Conservation (phyloP, 1,140 invertebrate species). For the Zaprionus lachaisei region DNA sequence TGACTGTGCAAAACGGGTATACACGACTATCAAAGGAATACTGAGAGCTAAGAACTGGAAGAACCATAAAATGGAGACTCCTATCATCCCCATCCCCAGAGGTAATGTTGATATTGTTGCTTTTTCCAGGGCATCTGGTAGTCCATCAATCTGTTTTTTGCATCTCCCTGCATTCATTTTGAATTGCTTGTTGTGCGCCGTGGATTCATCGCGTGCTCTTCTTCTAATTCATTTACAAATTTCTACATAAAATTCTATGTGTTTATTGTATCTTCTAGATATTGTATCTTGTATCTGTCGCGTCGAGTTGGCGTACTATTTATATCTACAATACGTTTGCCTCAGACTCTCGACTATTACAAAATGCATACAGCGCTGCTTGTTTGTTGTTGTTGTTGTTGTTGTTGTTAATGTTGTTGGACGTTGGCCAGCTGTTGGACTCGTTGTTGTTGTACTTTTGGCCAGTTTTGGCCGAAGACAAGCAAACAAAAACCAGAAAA, state of each 20-base stretch:
- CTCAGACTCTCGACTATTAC: conserved; percentile 53
- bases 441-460: conserved; percentile 27
- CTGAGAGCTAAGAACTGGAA: background rate
- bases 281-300: conserved; percentile 37
- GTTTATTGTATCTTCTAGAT: conserved; percentile 41
- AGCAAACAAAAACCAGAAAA: background rate
- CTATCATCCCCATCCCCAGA: too few relatives aligned
- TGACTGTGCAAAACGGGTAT: background rate
- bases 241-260: conserved; percentile 22
- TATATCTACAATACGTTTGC: conserved; percentile 50
- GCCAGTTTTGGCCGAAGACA: conserved; percentile 32
- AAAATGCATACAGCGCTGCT: conserved; percentile 51
- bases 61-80: background rate
- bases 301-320: conserved; percentile 50
- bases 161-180: background rate
- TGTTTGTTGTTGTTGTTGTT: conserved; percentile 16
- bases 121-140: background rate
- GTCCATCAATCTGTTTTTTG: background rate
- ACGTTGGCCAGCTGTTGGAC: conserved; percentile 41
- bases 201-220: background rate
- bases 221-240: conserved; percentile 16
- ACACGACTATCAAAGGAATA: background rate
- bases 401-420: conserved; percentile 30
- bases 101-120: too few relatives aligned
- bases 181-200: background rate